Conservation (phyloP, 2,113 vertebrate genomes). For the Eurypyga helias region DNA sequence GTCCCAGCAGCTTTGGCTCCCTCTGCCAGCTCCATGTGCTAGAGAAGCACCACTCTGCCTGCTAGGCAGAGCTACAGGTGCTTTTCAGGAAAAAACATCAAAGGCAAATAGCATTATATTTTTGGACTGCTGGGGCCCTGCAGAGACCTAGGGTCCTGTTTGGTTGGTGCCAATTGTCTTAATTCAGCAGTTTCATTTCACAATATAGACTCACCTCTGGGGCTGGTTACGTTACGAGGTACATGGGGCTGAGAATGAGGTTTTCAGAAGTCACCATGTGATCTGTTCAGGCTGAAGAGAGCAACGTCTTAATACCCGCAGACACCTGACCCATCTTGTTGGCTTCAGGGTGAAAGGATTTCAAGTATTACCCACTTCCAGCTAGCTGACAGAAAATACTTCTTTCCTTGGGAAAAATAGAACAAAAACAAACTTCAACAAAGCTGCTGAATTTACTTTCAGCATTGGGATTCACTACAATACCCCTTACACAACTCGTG, state of each 20-base stretch:
- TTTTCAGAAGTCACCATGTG: not conserved
- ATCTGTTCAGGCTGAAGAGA: not conserved
- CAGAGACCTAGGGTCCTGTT: not conserved
- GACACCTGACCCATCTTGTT: not conserved
- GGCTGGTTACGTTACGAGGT: not conserved
- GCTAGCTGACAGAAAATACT: not conserved
- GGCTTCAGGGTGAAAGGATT: not conserved
- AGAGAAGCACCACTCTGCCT: not conserved
- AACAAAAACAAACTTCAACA: not conserved
- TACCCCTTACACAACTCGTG: not conserved
- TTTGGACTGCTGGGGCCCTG: not conserved
- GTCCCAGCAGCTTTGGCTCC: not conserved
- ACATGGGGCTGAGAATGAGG: not conserved
- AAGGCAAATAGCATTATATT: not conserved
- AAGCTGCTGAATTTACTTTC: not conserved
- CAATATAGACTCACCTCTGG: not conserved
- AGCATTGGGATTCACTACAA: not conserved
- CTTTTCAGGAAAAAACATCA: not conserved
- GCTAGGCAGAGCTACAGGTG: not conserved
- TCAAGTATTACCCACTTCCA: not conserved
- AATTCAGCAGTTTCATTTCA: not conserved
- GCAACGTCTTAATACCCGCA: not conserved
- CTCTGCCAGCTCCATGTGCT: not conserved
- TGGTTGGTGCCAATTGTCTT: not conserved
- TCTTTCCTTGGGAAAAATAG: not conserved